These are phyloP conservation scores for Siniperca scherzeri DNA, from an alignment of 2,797 vertebrate species.

Conservation along the genomic window DNA sequence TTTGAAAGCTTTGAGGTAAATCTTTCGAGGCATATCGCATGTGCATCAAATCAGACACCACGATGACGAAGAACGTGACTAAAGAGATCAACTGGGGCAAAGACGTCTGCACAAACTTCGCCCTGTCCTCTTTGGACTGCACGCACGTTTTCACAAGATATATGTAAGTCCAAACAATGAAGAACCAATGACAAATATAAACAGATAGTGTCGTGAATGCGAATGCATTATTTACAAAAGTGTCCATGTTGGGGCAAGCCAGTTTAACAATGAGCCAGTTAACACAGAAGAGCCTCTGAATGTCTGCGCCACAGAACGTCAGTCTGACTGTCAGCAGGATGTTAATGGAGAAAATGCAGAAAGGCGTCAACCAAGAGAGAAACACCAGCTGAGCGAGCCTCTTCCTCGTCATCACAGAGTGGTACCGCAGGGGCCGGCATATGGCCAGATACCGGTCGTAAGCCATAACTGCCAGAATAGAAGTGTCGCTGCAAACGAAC, in stretches of 20 bases:
- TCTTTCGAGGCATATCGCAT: no score
- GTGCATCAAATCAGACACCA: no score
- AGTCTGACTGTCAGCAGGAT: conserved; percentile 25
- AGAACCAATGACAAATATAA: conserved; percentile 17
- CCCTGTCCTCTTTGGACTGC: conserved; percentile 15
- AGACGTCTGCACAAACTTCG: conserved; percentile 26
- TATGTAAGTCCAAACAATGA: conserved; percentile 33
- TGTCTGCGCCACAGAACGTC: conserved; percentile 23
- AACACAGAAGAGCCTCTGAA: conserved; percentile 30
- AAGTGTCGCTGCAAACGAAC: conserved; percentile 29
- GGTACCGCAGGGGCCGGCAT: conserved; percentile 24
- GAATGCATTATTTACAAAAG: not conserved
- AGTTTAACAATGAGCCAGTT: conserved; percentile 34
- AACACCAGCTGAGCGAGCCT: conserved; percentile 19
- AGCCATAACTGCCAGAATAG: conserved; percentile 12
- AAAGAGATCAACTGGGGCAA: conserved; percentile 21
- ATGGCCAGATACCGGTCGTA: conserved; percentile 35
- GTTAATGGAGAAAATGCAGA: conserved; percentile 34
- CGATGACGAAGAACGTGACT: no score
- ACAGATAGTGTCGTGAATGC: conserved; percentile 4
- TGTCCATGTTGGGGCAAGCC: conserved; percentile 10
- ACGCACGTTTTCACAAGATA: conserved; percentile 2
- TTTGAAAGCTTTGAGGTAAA: no score
- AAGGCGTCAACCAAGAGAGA: conserved; percentile 23
- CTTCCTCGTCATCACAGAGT: conserved; percentile 11